Percentiles rank a stretch among this genome's conserved stretches.
Conservation (phyloP, 2,797 vertebrate species). For the Caiman crocodilus region DNA sequence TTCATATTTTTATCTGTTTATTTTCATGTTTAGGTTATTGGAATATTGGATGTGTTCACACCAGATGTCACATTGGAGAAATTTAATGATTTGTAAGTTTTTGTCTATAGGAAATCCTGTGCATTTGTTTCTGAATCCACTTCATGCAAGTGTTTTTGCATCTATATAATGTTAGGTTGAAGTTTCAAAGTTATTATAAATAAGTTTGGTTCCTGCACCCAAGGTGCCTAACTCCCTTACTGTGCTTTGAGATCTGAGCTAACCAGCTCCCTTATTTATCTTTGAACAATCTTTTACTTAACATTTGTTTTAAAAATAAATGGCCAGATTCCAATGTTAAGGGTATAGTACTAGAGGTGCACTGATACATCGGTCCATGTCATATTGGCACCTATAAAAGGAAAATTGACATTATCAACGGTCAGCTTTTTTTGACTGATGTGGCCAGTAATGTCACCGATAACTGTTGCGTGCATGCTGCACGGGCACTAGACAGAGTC, state of each 20-base stretch:
- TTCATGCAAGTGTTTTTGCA: fast-evolving
- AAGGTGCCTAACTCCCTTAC: not conserved
- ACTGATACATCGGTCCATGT: no score
- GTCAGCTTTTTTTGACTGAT: no score
- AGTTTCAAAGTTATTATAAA: not conserved
- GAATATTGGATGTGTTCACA: conserved; percentile 96
- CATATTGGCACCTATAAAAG: no score
- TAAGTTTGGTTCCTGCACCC: not conserved
- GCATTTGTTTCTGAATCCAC: not conserved
- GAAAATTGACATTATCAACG: no score
- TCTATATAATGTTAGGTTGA: no score
- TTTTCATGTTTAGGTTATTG: conserved; percentile 89
- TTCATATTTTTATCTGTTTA: not conserved
- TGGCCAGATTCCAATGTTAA: not conserved
- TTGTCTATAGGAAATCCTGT: not conserved
- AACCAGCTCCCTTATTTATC: no score
- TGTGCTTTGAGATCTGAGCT: no score
- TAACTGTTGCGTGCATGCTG: no score
- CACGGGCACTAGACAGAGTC: no score
- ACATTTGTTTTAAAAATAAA: not conserved
- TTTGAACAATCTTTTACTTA: no score
- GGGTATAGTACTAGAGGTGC: no score
- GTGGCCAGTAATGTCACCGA: no score
- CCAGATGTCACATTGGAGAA: conserved; percentile 91
- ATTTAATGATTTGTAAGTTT: conserved; percentile 95